These are phyloP conservation scores for Nothobranchius furzeri DNA, from an alignment of 2,113 vertebrate genomes.

Conservation along the genomic window DNA sequence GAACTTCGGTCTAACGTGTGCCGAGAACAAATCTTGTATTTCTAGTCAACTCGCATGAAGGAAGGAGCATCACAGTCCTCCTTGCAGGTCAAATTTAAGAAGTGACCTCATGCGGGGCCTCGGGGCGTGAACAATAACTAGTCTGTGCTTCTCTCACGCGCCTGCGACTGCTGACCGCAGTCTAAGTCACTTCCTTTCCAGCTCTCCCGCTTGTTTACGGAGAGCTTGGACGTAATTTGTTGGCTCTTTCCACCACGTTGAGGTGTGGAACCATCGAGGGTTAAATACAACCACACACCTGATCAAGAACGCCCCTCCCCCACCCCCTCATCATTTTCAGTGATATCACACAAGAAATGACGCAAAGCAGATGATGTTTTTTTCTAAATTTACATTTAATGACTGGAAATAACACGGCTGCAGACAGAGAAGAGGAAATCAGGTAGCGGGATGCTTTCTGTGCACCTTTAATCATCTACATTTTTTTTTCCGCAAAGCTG, in stretches of 20 bases:
- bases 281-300: constrained; percentile 21
- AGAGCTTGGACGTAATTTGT: constrained; percentile 48
- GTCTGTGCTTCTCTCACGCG: constrained; percentile 58
- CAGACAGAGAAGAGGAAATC: constrained; percentile 46
- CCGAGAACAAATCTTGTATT: constrained; percentile 3
- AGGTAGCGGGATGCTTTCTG: constrained; percentile 35
- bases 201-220: constrained; percentile 61
- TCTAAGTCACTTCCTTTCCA: constrained; percentile 75
- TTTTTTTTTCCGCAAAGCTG: constrained; percentile 30
- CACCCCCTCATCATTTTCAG: not conserved
- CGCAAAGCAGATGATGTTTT: constrained; percentile 32
- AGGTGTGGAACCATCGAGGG: constrained; percentile 56
- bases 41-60: constrained; percentile 30
- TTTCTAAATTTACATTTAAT: constrained; percentile 78
- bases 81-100: constrained; percentile 47
- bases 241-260: constrained; percentile 47
- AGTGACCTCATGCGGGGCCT: constrained; percentile 62
- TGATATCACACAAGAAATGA: constrained; percentile 51
- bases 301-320: constrained; percentile 33
- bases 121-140: constrained; percentile 57
- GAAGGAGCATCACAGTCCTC: constrained; percentile 24
- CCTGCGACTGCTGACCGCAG: constrained; percentile 53
- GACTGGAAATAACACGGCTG: constrained; percentile 63
- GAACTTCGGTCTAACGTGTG: not conserved
- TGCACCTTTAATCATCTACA: constrained; percentile 13